These are phyloP conservation scores for Allobates femoralis DNA, from an alignment of 2,797 vertebrate species.

Conservation along the genomic window DNA sequence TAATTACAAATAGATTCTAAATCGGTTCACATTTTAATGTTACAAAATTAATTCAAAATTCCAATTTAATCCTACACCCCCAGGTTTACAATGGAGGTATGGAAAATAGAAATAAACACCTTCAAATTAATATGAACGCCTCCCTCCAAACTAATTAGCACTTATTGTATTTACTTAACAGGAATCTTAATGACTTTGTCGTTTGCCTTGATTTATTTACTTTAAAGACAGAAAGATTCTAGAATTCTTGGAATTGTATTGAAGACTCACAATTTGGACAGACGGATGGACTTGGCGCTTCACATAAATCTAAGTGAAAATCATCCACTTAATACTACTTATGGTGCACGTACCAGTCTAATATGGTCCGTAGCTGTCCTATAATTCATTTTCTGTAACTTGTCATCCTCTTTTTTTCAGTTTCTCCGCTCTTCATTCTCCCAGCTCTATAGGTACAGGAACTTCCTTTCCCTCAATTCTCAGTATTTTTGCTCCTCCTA, in stretches of 20 bases:
- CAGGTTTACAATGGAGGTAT: conserved; percentile 24
- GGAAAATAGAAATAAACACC: conserved; percentile 17
- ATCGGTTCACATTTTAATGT: conserved; percentile 19
- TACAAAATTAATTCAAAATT: background rate
- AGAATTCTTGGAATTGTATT: background rate
- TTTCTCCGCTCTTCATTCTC: too few relatives aligned
- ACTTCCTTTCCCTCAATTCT: too few relatives aligned
- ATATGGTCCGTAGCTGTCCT: too few relatives aligned
- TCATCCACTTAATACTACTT: too few relatives aligned
- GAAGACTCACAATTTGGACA: background rate
- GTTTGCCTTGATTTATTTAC: conserved; percentile 4
- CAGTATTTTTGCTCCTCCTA: too few relatives aligned
- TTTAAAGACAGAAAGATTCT: background rate
- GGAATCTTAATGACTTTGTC: background rate
- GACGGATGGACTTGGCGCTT: background rate
- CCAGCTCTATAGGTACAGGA: too few relatives aligned
- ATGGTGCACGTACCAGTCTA: too few relatives aligned
- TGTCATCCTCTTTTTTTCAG: too few relatives aligned
- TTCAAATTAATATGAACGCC: conserved; percentile 26
- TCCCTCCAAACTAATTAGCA: conserved; percentile 20
- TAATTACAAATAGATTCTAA: background rate
- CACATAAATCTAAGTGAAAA: too few relatives aligned
- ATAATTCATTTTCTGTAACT: too few relatives aligned
- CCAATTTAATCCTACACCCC: conserved; percentile 13
- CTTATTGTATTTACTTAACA: background rate